Percentiles rank a stretch among this genome's conserved stretches.
Evolutionary conservation across 2,888 invertebrate species (phyloP).

Genomic region (Dicranocentrus wangi): DNA sequence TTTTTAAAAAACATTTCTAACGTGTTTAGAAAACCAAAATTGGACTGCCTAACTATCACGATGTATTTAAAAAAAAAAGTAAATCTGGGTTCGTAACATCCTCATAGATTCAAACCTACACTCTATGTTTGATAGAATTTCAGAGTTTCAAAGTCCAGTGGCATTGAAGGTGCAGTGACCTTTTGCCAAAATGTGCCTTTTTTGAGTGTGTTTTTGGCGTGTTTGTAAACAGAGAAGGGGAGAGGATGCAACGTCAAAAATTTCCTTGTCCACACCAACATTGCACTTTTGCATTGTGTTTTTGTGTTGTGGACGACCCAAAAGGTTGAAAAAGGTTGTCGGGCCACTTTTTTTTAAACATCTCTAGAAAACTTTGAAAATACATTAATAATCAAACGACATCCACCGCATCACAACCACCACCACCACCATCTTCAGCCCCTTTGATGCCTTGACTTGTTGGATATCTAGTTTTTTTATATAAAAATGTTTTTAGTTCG

Average conservation of each 20-base stretch:
- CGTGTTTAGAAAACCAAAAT: too few relatives aligned
- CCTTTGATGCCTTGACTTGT: slow-evolving; percentile 21
- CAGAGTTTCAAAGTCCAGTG: slow-evolving; percentile 25
- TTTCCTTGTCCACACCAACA: background rate
- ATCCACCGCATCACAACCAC: slow-evolving; percentile 2
- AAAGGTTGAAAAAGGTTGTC: slow-evolving; percentile 40
- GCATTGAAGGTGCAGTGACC: slow-evolving; percentile 46
- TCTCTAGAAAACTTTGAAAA: slow-evolving; percentile 42
- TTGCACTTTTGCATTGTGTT: too few relatives aligned
- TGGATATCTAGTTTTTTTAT: slow-evolving; percentile 27
- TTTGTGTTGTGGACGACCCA: too few relatives aligned
- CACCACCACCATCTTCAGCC: slow-evolving; percentile 6
- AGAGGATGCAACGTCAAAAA: background rate
- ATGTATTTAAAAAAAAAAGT: too few relatives aligned
- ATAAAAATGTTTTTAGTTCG: background rate
- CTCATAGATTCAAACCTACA: too few relatives aligned
- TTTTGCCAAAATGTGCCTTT: background rate
- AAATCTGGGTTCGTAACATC: too few relatives aligned
- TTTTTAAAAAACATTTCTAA: too few relatives aligned
- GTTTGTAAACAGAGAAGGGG: too few relatives aligned
- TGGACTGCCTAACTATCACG: too few relatives aligned
- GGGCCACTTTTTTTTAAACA: slow-evolving; percentile 45
- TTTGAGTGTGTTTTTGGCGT: too few relatives aligned
- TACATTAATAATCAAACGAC: slow-evolving; percentile 29
- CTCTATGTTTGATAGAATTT: too few relatives aligned